Evolutionary conservation across 2,113 vertebrate species (phyloP).

Genomic region (Copsychus sechellarum): DNA sequence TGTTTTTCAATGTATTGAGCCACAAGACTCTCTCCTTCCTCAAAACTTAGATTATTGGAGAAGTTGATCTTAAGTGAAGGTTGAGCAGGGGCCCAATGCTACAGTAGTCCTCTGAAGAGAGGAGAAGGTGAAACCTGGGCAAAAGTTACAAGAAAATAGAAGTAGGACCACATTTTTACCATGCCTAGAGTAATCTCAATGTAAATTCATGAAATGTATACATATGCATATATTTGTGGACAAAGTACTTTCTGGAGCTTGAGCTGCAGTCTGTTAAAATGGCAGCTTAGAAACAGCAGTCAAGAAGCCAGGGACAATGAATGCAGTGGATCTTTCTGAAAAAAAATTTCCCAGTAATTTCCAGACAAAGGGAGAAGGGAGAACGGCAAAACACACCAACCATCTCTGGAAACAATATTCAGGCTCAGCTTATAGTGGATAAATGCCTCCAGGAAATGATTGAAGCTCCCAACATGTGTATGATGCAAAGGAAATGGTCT

Average conservation of each 20-base stretch:
- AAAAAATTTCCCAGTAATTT: not conserved
- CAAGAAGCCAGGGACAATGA: not conserved
- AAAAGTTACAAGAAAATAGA: not conserved
- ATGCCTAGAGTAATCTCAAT: not conserved
- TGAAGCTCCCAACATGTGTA: not conserved
- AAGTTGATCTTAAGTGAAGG: not conserved
- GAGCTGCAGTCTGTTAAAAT: not conserved
- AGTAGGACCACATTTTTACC: not conserved
- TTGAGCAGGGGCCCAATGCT: not conserved
- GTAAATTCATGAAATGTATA: not conserved
- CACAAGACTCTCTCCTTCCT: not conserved
- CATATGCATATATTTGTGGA: not conserved
- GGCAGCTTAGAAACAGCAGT: not conserved
- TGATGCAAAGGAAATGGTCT: not conserved
- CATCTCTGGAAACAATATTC: not conserved
- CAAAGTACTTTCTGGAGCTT: not conserved
- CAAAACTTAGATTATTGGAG: not conserved
- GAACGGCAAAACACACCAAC: not conserved
- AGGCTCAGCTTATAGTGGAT: not conserved
- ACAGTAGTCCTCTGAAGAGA: not conserved
- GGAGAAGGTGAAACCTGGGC: not conserved
- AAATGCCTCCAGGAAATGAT: not conserved
- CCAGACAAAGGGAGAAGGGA: not conserved
- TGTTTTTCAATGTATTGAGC: not conserved
- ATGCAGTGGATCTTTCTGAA: not conserved